These are phyloP conservation scores for Solenopsis fugax DNA, from an alignment of 1,140 invertebrate genomes.

Conservation along the genomic window DNA sequence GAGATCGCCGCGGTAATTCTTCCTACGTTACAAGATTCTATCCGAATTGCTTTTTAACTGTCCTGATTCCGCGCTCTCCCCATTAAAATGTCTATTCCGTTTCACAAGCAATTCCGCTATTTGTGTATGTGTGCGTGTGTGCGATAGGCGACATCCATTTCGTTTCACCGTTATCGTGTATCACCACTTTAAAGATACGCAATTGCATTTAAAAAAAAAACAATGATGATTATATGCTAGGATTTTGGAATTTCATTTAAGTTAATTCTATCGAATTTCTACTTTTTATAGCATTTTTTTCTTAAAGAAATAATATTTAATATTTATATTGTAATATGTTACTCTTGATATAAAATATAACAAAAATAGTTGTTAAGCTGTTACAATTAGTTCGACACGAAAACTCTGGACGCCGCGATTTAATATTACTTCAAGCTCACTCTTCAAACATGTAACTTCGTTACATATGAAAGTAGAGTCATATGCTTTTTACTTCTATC, in stretches of 20 bases:
- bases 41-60: background rate
- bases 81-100: background rate
- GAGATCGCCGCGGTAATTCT: conserved; percentile 12
- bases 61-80: conserved; percentile 14
- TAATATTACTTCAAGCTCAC: background rate
- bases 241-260: background rate
- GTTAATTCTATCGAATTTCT: background rate
- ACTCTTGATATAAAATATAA: background rate
- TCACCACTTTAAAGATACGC: background rate
- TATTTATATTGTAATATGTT: background rate
- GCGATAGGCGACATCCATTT: background rate
- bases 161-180: background rate
- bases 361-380: background rate
- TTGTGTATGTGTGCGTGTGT: background rate
- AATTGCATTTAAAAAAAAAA: background rate
- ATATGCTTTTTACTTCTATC: background rate
- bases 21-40: background rate
- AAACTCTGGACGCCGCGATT: background rate
- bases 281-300: background rate
- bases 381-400: background rate
- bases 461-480: background rate
- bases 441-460: background rate
- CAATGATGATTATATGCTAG: background rate
- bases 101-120: background rate
- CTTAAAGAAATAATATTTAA: background rate